Evolutionary conservation across 2,797 vertebrate species (phyloP), one percentile per base, ranked within the genome.

Genomic region (Balearica regulorum): DNA sequence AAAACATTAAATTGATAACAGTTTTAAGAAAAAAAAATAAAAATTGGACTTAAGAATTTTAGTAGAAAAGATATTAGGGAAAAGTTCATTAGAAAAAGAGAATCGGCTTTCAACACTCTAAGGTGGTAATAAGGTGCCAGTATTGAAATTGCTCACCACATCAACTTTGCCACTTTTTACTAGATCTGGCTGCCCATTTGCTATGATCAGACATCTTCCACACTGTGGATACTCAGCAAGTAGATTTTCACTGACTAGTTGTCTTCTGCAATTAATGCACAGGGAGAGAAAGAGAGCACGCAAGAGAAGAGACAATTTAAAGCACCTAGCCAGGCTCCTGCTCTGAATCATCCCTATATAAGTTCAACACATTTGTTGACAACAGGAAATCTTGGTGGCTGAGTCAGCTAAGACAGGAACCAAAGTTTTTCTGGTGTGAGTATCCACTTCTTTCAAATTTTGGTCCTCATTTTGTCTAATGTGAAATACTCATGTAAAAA

Each of bases 111-210:
- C 71, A 87, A 29, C 71, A 41, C 68, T 71, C 10, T 5, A 41
- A 85, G 39, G 53, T 71, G 65, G 72, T 87, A 92, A 89, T 64
- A 90, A 88, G 44, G 39, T 89, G 72, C n/a, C 65, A 46, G 64
- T 60, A 60, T 6, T 65, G 55, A 87, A 93, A 64, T 84, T 43
- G 31, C 22, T 80, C 49, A 20, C 6, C 2, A 14, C 68, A 48
- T 64, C 53, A 33, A 20, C 13, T 31, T 64, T 77, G 37, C 43
- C 13, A 0, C 53, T 93, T 94, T 53, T 73, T 26, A 58, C 39
- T 1, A 35, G 68, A 48, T 77, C 60, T 21, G 25, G 22, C 33
- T 62, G 48, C 51, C 58, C 15, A 0, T 64, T 72, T 87, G 70
- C 39, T 70, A 26, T 35, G 55, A 57, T 73, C 26, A 61, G 61